A percentile compares a stretch with the other conserved stretches of the same genome.
These are phyloP conservation scores for Syngnathus acus DNA, from an alignment of 2,797 vertebrate genomes.

Conservation along the genomic window DNA sequence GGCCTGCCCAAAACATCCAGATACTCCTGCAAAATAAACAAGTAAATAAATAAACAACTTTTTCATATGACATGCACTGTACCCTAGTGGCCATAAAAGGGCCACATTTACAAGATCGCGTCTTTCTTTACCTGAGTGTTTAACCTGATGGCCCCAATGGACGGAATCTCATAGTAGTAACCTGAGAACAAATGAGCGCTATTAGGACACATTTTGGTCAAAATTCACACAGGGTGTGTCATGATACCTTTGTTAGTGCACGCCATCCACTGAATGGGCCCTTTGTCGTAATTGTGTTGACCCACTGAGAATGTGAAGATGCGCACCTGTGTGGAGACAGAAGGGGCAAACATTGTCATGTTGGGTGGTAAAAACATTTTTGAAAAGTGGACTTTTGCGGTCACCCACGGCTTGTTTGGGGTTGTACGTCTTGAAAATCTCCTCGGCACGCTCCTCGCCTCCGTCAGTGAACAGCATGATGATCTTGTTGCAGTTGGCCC, in stretches of 20 bases:
- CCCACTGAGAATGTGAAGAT: constrained; percentile 98
- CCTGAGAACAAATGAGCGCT: constrained; percentile 60
- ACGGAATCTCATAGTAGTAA: constrained; percentile 98
- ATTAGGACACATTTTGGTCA: not conserved
- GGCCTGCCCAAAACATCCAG: constrained; percentile 94
- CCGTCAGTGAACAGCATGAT: constrained; percentile 98
- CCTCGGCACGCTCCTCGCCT: constrained; percentile 89
- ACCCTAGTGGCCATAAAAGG: constrained; percentile 40
- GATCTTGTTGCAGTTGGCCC: constrained; percentile 96
- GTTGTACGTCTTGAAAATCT: constrained; percentile 88
- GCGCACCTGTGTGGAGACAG: constrained; percentile 73
- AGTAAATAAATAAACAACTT: not conserved
- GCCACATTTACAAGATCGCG: constrained; percentile 11
- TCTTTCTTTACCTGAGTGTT: constrained; percentile 73
- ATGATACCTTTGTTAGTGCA: constrained; percentile 90
- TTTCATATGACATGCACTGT: constrained; percentile 4
- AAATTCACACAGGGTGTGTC: not conserved
- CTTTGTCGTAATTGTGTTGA: constrained; percentile 96
- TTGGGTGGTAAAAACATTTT: not conserved
- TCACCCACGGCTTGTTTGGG: constrained; percentile 76
- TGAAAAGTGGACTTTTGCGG: not conserved
- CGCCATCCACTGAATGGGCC: constrained; percentile 95
- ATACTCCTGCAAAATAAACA: constrained; percentile 78
- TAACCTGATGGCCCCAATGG: constrained; percentile 94
- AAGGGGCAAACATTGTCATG: not conserved